Base-by-base conservation (phyloP, 2,113 vertebrate genomes). In the Tylochromis polylepis region DNA sequence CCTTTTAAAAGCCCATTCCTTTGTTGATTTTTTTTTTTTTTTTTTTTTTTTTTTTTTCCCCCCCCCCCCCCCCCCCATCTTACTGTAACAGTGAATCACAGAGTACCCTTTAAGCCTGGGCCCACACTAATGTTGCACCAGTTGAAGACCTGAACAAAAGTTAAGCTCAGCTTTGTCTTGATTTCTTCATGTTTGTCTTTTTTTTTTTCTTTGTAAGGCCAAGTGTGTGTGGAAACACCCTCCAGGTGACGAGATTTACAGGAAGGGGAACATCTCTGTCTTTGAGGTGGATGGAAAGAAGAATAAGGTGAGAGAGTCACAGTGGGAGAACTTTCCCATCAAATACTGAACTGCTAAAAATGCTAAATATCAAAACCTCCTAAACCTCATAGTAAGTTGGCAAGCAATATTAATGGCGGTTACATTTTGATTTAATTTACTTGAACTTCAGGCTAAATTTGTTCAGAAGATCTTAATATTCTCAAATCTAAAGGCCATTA, bases 191-290 rank as follows among this genome's bases (percentile, higher is more conserved):
- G 1, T 86, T 14, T 46, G 6, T 80, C 16, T 22, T 24, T 5
- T 24, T 9, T 75, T 31, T 46, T 29, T n/a, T n/a, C n/a, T n/a
- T n/a, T n/a, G n/a, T 31, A 31, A 75, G 99, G 98, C 97, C 15
- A 99, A 99, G 88, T 99, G 98, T 89, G 98, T 99, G 56, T 99
- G 98, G 98, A 99, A 99, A 83, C 98, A 99, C 79, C 99, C 98
- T 1, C 98, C 98, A 0, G 99, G 98, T 0, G 98, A 99, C 15
- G 98, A 99, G 93, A 99, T 99, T 89, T 99, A 99, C 94, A 96
- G 98, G 56, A 99, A 99, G 94, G 96, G 96, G 36, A 97, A 97
- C 84, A 98, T 99, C 92, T 99, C 99, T 0, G 98, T 99, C n/a
- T 99, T 99, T 92, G 98, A 99, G 95, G 98, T 99, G 57, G 98